Evolutionary conservation across 2,888 invertebrate species (phyloP).

Genomic region (Athalia cordata): DNA sequence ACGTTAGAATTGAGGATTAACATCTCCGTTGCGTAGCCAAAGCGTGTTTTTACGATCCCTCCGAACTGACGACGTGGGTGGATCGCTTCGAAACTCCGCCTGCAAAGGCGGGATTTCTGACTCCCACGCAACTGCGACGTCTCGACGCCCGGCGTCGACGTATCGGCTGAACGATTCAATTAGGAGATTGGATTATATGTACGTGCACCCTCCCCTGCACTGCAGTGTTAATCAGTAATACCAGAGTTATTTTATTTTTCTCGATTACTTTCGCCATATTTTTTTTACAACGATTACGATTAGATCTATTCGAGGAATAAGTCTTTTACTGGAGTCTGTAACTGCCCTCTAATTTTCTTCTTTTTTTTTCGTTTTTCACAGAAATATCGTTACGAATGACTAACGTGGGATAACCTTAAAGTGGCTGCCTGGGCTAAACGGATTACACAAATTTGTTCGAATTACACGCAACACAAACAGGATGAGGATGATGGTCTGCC

Average conservation of each 20-base stretch:
- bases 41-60: constrained; percentile 34
- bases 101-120: constrained; percentile 52
- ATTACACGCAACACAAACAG: constrained; percentile 32
- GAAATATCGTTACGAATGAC: not conserved
- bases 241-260: constrained; percentile 17
- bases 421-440: not conserved
- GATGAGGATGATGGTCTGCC: constrained; percentile 19
- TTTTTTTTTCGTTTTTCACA: not conserved
- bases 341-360: not conserved
- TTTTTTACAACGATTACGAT: not conserved
- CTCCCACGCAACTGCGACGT: constrained; percentile 51
- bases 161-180: constrained; percentile 61
- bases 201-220: not conserved
- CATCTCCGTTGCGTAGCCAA: constrained; percentile 34
- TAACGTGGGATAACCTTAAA: constrained; percentile 26
- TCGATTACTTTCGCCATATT: constrained; percentile 15
- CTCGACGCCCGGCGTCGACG: constrained; percentile 41
- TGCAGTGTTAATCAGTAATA: constrained; percentile 1
- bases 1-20: constrained; percentile 47
- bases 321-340: not conserved
- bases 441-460: constrained; percentile 33
- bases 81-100: constrained; percentile 49
- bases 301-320: not conserved
- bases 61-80: constrained; percentile 31
- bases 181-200: constrained; percentile 64